Conservation (phyloP, 2,113 vertebrate genomes). For the Cephalopterus ornatus region DNA sequence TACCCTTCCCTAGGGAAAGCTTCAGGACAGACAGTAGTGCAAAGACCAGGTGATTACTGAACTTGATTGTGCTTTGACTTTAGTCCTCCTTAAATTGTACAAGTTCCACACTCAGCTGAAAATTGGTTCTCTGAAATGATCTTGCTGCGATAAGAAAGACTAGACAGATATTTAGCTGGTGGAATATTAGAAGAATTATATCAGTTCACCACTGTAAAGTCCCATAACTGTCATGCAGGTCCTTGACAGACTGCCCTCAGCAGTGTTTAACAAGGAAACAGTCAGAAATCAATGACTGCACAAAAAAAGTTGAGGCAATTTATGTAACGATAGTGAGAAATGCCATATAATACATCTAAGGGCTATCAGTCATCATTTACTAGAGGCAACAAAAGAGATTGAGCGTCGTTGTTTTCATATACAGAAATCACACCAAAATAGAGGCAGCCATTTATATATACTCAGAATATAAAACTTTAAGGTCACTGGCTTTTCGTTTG, state of each 20-base stretch:
- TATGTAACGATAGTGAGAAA: background rate
- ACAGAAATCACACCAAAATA: background rate
- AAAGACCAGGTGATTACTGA: background rate
- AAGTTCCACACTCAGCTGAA: background rate
- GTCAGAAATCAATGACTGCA: background rate
- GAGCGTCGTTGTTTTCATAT: background rate
- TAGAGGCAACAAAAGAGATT: background rate
- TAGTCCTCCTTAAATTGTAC: background rate
- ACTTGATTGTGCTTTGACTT: background rate
- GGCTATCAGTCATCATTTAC: background rate
- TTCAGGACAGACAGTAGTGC: background rate
- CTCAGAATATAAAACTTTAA: background rate
- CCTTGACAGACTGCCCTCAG: background rate
- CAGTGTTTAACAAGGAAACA: background rate
- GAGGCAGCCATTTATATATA: background rate
- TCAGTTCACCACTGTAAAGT: background rate
- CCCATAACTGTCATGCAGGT: background rate
- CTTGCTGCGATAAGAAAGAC: background rate
- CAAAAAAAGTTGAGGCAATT: background rate
- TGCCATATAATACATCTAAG: background rate
- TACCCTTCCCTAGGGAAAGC: background rate
- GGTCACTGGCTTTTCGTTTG: background rate
- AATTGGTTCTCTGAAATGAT: background rate
- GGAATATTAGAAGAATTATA: background rate
- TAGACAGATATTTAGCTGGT: background rate